Evolutionary conservation across 2,888 invertebrate genomes (phyloP).

Genomic region (Plusia festucae): DNA sequence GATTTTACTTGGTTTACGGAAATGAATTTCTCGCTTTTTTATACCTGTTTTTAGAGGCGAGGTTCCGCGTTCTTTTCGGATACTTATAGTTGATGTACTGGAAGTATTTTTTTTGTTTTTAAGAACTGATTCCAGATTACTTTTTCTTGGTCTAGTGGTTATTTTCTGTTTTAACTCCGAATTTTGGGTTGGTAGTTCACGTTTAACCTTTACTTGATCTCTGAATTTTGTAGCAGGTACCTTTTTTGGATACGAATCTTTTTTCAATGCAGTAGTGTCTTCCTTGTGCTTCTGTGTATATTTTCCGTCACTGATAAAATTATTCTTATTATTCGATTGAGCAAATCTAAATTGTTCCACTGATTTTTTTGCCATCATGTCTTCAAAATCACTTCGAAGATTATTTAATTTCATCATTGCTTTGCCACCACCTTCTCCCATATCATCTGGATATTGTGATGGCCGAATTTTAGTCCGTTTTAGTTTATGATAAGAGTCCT

Average conservation of each 20-base stretch:
- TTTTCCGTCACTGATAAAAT: not conserved
- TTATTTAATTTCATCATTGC: constrained; percentile 15
- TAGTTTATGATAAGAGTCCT: constrained; percentile 59
- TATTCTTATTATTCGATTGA: constrained; percentile 9
- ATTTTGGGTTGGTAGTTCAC: not conserved
- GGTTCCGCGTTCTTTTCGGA: constrained; percentile 10
- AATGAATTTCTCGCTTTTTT: not conserved
- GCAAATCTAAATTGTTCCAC: constrained; percentile 17
- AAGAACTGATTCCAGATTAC: constrained; percentile 7
- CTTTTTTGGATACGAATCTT: constrained; percentile 1
- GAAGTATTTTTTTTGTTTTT: constrained; percentile 6
- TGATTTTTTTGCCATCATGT: constrained; percentile 5
- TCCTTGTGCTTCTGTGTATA: constrained; percentile 5
- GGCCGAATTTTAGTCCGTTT: constrained; percentile 52
- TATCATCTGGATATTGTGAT: constrained; percentile 50
- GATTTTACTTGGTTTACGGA: constrained; percentile 3
- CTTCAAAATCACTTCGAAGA: not conserved
- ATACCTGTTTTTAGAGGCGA: not conserved
- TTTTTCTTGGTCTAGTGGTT: constrained; percentile 11
- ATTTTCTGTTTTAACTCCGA: constrained; percentile 17
- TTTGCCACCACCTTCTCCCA: constrained; percentile 40
- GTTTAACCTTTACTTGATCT: not conserved
- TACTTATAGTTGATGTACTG: constrained; percentile 12
- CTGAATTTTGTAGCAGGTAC: not conserved
- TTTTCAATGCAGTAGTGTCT: not conserved